These are phyloP conservation scores for Thelaira solivaga DNA, from an alignment of 2,888 invertebrate genomes.

Conservation along the genomic window DNA sequence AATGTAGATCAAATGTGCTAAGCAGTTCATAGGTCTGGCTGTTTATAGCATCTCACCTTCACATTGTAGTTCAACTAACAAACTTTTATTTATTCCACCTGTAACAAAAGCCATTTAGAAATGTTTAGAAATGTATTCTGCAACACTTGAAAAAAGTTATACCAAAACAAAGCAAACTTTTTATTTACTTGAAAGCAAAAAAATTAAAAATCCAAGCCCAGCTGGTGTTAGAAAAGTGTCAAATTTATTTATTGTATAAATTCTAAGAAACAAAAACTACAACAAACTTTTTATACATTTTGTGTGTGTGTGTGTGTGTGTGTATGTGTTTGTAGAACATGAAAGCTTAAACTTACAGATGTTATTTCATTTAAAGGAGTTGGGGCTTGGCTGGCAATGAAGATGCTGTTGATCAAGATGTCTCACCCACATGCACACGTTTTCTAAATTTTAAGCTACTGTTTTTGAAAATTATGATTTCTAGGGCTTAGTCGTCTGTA, in stretches of 20 bases:
- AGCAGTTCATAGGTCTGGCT: too few species aligned
- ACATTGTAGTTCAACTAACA: too few species aligned
- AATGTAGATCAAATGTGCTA: too few species aligned
- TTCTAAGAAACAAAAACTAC: constrained; percentile 29
- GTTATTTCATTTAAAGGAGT: constrained; percentile 41
- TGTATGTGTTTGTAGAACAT: constrained; percentile 1
- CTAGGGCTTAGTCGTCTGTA: too few species aligned
- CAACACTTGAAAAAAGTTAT: not conserved
- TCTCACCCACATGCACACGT: constrained; percentile 36
- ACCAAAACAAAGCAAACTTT: not conserved
- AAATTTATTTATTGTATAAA: constrained; percentile 35
- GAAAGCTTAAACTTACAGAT: constrained; percentile 58
- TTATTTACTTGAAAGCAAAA: not conserved
- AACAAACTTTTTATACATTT: constrained; percentile 29
- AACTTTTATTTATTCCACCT: too few species aligned
- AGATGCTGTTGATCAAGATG: constrained; percentile 17
- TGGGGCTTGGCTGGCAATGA: not conserved
- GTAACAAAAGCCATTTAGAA: too few species aligned
- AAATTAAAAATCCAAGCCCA: constrained; percentile 21
- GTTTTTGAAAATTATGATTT: constrained; percentile 34
- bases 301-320: not conserved
- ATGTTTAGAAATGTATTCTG: not conserved
- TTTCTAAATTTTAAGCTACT: constrained; percentile 29
- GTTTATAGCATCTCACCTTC: too few species aligned
- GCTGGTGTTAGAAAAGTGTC: constrained; percentile 48